Percentiles rank a stretch among this genome's conserved stretches.
phyloP scores from a whole-genome alignment of 2,113 vertebrate species.

The Brachirus orientalis region DNA sequence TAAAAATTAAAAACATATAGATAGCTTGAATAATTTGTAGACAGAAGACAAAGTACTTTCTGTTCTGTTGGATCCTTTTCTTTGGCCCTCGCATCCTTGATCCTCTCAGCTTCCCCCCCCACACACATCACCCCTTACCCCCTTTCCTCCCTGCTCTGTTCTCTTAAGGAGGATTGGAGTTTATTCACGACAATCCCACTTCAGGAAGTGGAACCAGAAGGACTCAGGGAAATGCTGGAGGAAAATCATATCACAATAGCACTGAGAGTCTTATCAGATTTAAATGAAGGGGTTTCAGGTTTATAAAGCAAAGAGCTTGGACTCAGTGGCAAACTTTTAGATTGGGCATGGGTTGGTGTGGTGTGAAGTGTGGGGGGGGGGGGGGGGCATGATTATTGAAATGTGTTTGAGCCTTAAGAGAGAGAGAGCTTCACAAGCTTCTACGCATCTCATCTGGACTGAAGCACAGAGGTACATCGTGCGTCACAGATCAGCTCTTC shows the following conservation, averaged over 20 bases:
- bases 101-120: slow-evolving; percentile 67
- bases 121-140: not conserved
- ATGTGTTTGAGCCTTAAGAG: slow-evolving; percentile 40
- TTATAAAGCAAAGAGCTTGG: slow-evolving; percentile 64
- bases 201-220: slow-evolving; percentile 76
- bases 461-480: slow-evolving; percentile 21
- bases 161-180: slow-evolving; percentile 81
- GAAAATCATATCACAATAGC: slow-evolving; percentile 78
- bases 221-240: slow-evolving; percentile 73
- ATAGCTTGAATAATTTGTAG: slow-evolving; percentile 34
- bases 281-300: slow-evolving; percentile 63
- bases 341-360: slow-evolving; percentile 3
- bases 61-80: slow-evolving; percentile 65
- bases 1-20: slow-evolving; percentile 2
- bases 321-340: slow-evolving; percentile 69
- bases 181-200: slow-evolving; percentile 81
- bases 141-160: slow-evolving; percentile 36
- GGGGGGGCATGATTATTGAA: slow-evolving; percentile 55
- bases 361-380: not conserved
- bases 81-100: slow-evolving; percentile 72
- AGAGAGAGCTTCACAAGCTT: slow-evolving; percentile 26
- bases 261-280: slow-evolving; percentile 80
- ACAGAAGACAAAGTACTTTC: slow-evolving; percentile 49
- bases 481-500: slow-evolving; percentile 21
- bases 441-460: slow-evolving; percentile 25